A percentile compares a stretch with the other conserved stretches of the same genome.
Conservation (phyloP, 1,140 invertebrate genomes). For the Pachyrhynchus sulphureomaculatus region DNA sequence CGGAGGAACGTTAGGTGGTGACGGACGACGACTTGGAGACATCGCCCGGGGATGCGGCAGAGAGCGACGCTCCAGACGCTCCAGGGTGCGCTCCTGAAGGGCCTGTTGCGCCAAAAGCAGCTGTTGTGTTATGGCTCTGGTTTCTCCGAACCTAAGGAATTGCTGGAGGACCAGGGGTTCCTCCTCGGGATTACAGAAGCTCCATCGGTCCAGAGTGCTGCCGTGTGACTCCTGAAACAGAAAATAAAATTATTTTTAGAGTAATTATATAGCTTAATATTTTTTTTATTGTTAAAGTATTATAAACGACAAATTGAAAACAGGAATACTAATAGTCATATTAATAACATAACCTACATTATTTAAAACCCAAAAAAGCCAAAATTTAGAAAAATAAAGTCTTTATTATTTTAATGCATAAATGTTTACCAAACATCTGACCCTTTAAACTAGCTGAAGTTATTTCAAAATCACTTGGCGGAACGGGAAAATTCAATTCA, state of each 20-base stretch:
- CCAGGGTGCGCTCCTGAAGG: constrained; percentile 52
- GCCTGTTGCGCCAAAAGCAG: constrained; percentile 69
- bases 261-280: too few species aligned
- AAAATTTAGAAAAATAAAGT: neutral
- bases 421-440: too few species aligned
- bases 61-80: constrained; percentile 48
- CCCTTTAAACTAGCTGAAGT: neutral
- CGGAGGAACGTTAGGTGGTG: constrained; percentile 56
- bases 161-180: constrained; percentile 83
- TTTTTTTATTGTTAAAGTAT: too few species aligned
- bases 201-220: constrained; percentile 78
- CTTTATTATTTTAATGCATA: neutral
- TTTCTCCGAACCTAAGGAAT: constrained; percentile 83
- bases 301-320: too few species aligned
- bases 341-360: too few species aligned
- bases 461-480: constrained; percentile 7
- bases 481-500: constrained; percentile 19
- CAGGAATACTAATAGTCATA: too few species aligned
- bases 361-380: too few species aligned
- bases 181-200: constrained; percentile 78
- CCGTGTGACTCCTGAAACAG: constrained; percentile 68
- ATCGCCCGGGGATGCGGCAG: constrained; percentile 56
- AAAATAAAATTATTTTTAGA: neutral
- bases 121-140: constrained; percentile 78
- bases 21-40: constrained; percentile 66